Evolutionary conservation across 2,888 invertebrate genomes (phyloP).

Genomic region (Hemaris fuciformis): DNA sequence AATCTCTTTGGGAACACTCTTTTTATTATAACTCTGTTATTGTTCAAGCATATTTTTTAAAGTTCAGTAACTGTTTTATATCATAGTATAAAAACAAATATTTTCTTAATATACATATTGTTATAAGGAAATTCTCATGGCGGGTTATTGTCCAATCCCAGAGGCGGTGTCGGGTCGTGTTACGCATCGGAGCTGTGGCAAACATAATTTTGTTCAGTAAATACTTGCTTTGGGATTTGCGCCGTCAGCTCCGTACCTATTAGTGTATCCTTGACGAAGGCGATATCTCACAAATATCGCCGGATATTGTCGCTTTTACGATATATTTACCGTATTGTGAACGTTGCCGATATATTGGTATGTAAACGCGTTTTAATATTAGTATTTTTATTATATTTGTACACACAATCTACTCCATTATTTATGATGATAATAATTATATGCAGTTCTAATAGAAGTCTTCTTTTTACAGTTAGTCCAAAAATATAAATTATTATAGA

Average conservation of each 20-base stretch:
- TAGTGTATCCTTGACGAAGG: constrained; percentile 12
- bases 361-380: neutral
- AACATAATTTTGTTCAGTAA: constrained; percentile 42
- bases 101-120: too few relatives aligned
- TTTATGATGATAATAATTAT: neutral
- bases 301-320: neutral
- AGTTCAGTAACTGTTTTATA: neutral
- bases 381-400: too few relatives aligned
- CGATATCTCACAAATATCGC: neutral
- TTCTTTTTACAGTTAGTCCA: too few relatives aligned
- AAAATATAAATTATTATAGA: too few relatives aligned
- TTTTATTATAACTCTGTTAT: neutral
- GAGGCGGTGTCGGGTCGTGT: constrained; percentile 9
- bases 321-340: neutral
- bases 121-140: neutral
- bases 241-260: constrained; percentile 14
- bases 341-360: neutral
- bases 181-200: constrained; percentile 28
- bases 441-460: too few relatives aligned
- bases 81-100: too few relatives aligned
- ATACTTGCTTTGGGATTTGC: constrained; percentile 32
- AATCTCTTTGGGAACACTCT: too few relatives aligned
- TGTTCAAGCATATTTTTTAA: neutral
- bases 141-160: neutral
- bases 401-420: neutral